These are phyloP conservation scores for Subanguina moxae DNA, from an alignment of 1,140 invertebrate species.

Conservation along the genomic window DNA sequence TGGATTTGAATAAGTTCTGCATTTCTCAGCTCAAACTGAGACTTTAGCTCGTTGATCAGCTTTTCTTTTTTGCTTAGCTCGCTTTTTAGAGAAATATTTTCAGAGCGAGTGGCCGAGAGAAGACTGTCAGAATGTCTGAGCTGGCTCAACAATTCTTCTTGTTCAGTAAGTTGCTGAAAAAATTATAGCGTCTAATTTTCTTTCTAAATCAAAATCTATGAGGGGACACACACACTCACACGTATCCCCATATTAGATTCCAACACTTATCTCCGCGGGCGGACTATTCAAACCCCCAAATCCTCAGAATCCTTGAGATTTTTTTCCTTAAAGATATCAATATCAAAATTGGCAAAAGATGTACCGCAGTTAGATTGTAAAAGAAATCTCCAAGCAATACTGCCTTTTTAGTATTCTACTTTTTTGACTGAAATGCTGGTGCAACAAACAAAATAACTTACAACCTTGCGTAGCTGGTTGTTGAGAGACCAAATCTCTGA, in stretches of 20 bases:
- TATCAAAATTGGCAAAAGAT: too few relatives aligned
- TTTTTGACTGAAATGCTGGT: too few relatives aligned
- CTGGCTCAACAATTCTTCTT: slow-evolving; percentile 4
- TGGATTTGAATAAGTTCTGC: not conserved
- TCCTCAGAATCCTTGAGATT: too few relatives aligned
- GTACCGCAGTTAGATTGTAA: too few relatives aligned
- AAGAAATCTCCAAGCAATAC: too few relatives aligned
- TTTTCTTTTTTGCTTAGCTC: not conserved
- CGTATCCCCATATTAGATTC: too few relatives aligned
- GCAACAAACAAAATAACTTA: not conserved
- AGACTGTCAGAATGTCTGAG: not conserved
- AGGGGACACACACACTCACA: too few relatives aligned
- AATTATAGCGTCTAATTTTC: not conserved
- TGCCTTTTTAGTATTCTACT: too few relatives aligned
- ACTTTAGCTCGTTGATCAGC: not conserved
- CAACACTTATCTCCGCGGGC: too few relatives aligned
- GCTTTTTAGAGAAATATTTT: not conserved
- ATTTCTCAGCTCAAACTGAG: not conserved
- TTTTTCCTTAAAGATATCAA: too few relatives aligned
- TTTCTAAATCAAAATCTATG: too few relatives aligned
- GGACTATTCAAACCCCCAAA: too few relatives aligned
- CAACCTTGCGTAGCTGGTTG: slow-evolving; percentile 26
- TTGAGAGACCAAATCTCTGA: slow-evolving; percentile 31
- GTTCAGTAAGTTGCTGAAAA: slow-evolving; percentile 8
- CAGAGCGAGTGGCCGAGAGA: not conserved